Percentiles rank a stretch among this genome's conserved stretches.
Evolutionary conservation across 1,140 invertebrate genomes (phyloP).

Genomic region (Aleiodes sp.): DNA sequence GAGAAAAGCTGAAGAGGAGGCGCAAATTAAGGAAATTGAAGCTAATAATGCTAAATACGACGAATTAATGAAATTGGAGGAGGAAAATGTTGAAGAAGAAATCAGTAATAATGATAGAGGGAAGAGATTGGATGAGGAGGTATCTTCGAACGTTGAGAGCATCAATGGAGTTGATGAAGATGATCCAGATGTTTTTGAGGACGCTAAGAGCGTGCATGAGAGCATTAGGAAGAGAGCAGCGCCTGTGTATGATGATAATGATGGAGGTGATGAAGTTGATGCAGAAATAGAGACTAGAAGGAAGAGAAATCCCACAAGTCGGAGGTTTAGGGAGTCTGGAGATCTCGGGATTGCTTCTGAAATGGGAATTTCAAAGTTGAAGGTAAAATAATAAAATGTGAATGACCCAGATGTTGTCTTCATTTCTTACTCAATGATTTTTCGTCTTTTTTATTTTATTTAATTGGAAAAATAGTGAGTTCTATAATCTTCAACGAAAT

Average conservation of each 20-base stretch:
- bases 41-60: slow-evolving; percentile 47
- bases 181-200: neutral
- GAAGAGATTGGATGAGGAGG: neutral
- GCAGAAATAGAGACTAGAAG: slow-evolving; percentile 16
- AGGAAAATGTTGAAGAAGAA: neutral
- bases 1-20: slow-evolving; percentile 42
- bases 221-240: slow-evolving; percentile 4
- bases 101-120: slow-evolving; percentile 2
- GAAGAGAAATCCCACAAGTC: neutral
- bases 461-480: too few relatives aligned
- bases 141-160: neutral
- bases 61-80: slow-evolving; percentile 22
- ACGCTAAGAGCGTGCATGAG: neutral
- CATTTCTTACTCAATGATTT: neutral
- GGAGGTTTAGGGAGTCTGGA: slow-evolving; percentile 9
- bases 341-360: neutral
- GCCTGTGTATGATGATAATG: neutral
- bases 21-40: slow-evolving; percentile 39
- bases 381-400: neutral
- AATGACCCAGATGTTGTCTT: neutral
- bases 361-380: neutral
- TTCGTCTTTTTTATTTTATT: neutral
- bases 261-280: neutral
- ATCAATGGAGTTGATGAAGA: neutral
- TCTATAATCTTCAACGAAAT: too few relatives aligned